Base-by-base conservation (phyloP, 2,797 vertebrate species). In the Lutjanus argentimaculatus region DNA sequence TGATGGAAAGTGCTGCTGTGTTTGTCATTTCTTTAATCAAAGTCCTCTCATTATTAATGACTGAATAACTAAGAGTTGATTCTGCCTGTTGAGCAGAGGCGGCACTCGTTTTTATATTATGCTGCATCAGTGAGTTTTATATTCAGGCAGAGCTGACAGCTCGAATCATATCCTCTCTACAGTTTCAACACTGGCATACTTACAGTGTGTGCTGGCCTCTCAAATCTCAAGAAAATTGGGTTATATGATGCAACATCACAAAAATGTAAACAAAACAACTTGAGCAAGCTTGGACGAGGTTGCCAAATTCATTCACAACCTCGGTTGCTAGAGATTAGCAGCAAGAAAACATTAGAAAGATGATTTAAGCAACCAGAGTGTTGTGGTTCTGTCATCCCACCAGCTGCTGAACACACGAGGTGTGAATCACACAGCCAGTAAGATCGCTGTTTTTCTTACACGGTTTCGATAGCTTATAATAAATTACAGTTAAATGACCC, bases 221-320 rank as follows among this genome's bases (percentile, higher is more conserved):
- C 57, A 69, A n/a, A 82, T 42, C 56, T 49, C 36, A 21, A 16
- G 13, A 77, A 61, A 83, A 79, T 15, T 52, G 25, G 40, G 67
- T 71, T 46, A 36, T 48, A 67, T 64, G 58, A 40, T 75, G 52
- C 55, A 86, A 71, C 21, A 15, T 68, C 2, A 14, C 59, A 75
- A 72, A 85, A 79, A 86, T 76, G 53, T 79, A 85, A 88, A 89
- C 77, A 77, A 70, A 74, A 69, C 67, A 64, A 70, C 62, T 71
- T 79, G 61, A 79, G 85, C 76, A 82, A 86, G 30, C 30, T 45
- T 57, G 61, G 55, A 13, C 12, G 1, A 59, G 2, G 43, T 86
- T 88, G 61, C 79, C 76, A 73, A 73, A 77, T 49, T 49, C 61
- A 77, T 72, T 84, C 72, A 84, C 45, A 62, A 45, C 17, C 16